These are phyloP conservation scores for Camelus dromedarius DNA, from an alignment of 2,113 vertebrate genomes.

Conservation along the genomic window DNA sequence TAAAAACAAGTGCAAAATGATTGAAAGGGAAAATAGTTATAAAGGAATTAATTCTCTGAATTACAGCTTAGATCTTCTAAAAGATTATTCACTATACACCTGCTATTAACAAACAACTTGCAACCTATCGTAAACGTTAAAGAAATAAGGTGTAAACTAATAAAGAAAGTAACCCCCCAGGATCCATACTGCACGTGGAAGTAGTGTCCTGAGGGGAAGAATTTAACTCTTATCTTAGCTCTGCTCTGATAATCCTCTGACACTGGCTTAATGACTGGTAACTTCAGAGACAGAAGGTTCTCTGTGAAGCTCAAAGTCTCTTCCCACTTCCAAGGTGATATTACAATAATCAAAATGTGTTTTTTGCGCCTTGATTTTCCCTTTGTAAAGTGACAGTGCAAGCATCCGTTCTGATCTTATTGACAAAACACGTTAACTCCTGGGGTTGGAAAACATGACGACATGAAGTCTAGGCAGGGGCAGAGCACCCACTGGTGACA, in stretches of 20 bases:
- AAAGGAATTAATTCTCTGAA: neutral
- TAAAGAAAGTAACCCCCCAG: conserved; percentile 40
- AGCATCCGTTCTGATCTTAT: neutral
- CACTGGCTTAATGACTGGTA: conserved; percentile 34
- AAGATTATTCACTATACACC: neutral
- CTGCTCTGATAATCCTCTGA: conserved; percentile 51
- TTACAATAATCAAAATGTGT: conserved; percentile 22
- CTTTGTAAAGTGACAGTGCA: neutral
- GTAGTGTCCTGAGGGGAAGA: neutral
- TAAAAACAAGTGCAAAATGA: conserved; percentile 25
- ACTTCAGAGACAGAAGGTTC: conserved; percentile 39
- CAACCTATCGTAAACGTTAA: neutral
- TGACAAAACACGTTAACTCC: conserved; percentile 53
- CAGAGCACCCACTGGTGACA: neutral
- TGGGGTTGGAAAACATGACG: neutral
- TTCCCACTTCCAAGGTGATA: neutral
- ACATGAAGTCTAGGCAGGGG: conserved; percentile 1
- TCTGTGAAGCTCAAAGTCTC: conserved; percentile 53
- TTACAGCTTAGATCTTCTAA: neutral
- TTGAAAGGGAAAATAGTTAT: neutral
- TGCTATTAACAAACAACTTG: conserved; percentile 22
- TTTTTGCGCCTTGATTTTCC: conserved; percentile 48
- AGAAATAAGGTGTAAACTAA: neutral
- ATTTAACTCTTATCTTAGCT: conserved; percentile 40
- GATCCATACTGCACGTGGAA: neutral